These are phyloP conservation scores for Ennomos fuscantarius DNA, from an alignment of 2,888 invertebrate species.

Conservation along the genomic window DNA sequence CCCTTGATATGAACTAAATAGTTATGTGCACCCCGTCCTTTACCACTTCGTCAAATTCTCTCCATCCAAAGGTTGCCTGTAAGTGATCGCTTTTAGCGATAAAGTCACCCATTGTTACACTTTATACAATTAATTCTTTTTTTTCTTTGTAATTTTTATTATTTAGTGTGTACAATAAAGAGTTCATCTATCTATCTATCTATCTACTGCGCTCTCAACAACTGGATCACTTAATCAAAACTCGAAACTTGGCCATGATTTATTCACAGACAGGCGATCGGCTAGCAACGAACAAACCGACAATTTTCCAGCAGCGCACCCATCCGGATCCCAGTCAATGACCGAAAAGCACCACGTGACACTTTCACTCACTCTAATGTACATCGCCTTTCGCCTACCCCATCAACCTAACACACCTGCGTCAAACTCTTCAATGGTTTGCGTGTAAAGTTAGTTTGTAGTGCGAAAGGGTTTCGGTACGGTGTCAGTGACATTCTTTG, in stretches of 20 bases:
- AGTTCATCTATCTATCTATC: conserved; percentile 3
- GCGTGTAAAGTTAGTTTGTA: conserved; percentile 1
- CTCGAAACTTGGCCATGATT: conserved; percentile 7
- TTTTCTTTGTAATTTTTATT: no score
- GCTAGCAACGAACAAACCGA: conserved; percentile 35
- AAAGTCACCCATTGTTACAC: no score
- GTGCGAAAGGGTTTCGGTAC: conserved; percentile 19
- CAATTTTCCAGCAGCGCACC: conserved; percentile 53
- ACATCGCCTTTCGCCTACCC: conserved; percentile 29
- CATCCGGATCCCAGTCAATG: conserved; percentile 55
- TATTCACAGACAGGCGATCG: conserved; percentile 11
- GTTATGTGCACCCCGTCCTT: no score
- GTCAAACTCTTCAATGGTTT: conserved; percentile 16
- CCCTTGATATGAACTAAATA: no score
- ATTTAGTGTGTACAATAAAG: no score
- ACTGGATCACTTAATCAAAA: background rate
- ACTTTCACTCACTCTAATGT: conserved; percentile 45
- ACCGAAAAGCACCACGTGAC: conserved; percentile 47
- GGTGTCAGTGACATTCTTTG: conserved; percentile 28
- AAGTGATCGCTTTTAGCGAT: no score
- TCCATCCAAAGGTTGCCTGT: no score
- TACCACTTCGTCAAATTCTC: no score
- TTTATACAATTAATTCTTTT: no score
- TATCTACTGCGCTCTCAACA: background rate
- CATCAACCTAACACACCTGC: background rate